Evolutionary conservation across 2,113 vertebrate species (phyloP).

Genomic region (Nipponia nippon): DNA sequence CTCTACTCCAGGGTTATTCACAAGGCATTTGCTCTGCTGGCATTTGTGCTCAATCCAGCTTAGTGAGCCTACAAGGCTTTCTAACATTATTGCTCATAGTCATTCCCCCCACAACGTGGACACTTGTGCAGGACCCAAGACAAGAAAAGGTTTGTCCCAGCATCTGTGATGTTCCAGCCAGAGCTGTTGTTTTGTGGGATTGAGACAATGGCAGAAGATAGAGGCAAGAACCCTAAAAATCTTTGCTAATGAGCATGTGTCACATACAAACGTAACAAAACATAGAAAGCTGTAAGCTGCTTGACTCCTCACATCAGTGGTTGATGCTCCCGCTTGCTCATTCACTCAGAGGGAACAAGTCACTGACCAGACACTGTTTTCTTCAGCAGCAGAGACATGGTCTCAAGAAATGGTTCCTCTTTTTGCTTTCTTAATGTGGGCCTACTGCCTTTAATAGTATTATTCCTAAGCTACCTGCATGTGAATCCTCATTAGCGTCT

Average conservation of each 20-base stretch:
- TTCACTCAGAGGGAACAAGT: not conserved
- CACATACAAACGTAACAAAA: not conserved
- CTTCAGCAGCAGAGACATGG: not conserved
- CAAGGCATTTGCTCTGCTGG: not conserved
- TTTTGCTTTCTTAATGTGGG: not conserved
- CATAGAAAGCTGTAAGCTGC: not conserved
- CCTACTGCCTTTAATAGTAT: not conserved
- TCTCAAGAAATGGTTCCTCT: not conserved
- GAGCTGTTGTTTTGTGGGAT: not conserved
- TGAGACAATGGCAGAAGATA: not conserved
- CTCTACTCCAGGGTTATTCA: not conserved
- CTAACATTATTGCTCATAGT: not conserved
- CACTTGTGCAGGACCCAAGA: not conserved
- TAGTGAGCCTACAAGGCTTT: not conserved
- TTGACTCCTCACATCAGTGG: not conserved
- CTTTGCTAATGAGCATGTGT: not conserved
- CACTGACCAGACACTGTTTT: not conserved
- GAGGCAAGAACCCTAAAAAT: not conserved
- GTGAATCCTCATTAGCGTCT: not conserved
- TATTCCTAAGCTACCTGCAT: not conserved
- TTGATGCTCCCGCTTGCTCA: not conserved
- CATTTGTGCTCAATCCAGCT: not conserved
- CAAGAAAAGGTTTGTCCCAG: not conserved
- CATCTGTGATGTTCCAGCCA: not conserved
- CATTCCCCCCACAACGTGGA: not conserved